Conservation (phyloP, 2,797 vertebrate genomes). For the Pseudotriccus pelzelni region DNA sequence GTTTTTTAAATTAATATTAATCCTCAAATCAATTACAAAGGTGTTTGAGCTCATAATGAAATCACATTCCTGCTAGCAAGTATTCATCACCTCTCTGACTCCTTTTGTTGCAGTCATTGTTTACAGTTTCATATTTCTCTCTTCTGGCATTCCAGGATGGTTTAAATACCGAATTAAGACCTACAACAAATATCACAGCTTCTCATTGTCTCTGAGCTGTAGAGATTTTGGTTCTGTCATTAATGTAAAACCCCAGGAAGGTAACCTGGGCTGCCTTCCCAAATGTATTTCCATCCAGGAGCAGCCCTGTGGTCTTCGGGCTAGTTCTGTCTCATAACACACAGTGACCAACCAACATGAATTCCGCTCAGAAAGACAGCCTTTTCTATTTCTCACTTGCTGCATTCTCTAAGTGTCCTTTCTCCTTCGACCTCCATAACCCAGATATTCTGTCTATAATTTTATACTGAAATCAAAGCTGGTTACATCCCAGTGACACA, state of each 20-base stretch:
- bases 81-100: background rate
- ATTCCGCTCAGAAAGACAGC: background rate
- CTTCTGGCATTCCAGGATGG: background rate
- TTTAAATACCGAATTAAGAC: background rate
- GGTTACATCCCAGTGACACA: background rate
- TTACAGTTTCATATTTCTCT: background rate
- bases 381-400: background rate
- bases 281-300: background rate
- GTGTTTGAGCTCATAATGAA: background rate
- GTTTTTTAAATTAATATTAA: constrained; percentile 16
- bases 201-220: background rate
- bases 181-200: background rate
- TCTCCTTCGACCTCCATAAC: background rate
- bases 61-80: background rate
- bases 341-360: background rate
- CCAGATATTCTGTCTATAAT: background rate
- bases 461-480: constrained; percentile 39
- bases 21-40: background rate
- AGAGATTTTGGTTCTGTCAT: background rate
- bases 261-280: background rate
- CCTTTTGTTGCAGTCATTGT: background rate
- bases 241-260: background rate
- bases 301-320: background rate
- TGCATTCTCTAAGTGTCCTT: background rate
- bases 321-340: background rate